phyloP scores from a whole-genome alignment of 2,888 invertebrate species.

The Aleiodes leptofemur region DNA sequence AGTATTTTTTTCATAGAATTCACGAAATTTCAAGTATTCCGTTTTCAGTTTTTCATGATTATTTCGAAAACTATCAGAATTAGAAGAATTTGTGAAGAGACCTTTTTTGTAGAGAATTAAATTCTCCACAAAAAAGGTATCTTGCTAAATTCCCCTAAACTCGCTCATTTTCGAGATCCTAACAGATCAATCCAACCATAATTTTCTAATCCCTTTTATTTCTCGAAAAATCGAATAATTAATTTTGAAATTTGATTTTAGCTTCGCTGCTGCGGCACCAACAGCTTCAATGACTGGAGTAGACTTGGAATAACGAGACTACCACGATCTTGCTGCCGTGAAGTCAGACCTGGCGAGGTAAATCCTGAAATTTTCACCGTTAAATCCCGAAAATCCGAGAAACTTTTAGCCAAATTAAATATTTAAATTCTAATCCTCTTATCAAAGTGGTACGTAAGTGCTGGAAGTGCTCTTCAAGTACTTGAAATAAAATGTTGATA shows the following conservation, averaged over 20 bases:
- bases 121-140: too few species aligned
- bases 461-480: not conserved
- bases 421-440: conserved; percentile 29
- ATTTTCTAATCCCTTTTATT: conserved; percentile 19
- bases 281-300: conserved; percentile 86
- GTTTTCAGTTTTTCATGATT: conserved; percentile 25
- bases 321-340: conserved; percentile 87
- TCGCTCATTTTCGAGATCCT: too few species aligned
- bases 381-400: conserved; percentile 5
- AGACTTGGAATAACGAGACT: conserved; percentile 76
- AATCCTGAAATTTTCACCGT: conserved; percentile 39
- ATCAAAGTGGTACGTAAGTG: too few species aligned
- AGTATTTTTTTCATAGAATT: conserved; percentile 48
- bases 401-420: conserved; percentile 27
- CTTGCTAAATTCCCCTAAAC: too few species aligned
- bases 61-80: not conserved
- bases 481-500: not conserved
- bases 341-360: conserved; percentile 78
- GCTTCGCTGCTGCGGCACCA: conserved; percentile 90
- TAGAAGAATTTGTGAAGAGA: not conserved
- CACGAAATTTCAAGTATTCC: conserved; percentile 4
- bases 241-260: conserved; percentile 63
- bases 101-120: too few species aligned
- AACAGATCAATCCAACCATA: not conserved
- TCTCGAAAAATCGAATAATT: conserved; percentile 35